A percentile compares a stretch with the other conserved stretches of the same genome.
These are phyloP conservation scores for Hemichromis elongatus DNA, from an alignment of 2,113 vertebrate genomes.

Conservation along the genomic window DNA sequence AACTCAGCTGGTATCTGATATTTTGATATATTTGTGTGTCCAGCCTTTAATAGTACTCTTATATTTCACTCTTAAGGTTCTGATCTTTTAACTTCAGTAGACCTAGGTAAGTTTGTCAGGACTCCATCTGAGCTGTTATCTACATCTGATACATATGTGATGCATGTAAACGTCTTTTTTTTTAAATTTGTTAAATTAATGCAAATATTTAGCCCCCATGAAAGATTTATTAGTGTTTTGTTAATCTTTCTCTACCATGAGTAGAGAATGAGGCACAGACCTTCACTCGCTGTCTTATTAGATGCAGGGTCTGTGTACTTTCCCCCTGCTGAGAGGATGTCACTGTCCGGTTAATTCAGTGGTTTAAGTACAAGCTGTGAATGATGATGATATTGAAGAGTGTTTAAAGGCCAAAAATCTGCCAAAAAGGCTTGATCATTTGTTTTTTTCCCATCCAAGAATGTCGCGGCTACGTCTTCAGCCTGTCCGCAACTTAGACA, in stretches of 20 bases:
- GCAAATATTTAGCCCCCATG: neutral
- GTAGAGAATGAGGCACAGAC: neutral
- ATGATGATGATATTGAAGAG: neutral
- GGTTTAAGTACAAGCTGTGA: neutral
- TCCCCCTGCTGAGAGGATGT: neutral
- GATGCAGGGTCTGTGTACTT: neutral
- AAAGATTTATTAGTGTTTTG: neutral
- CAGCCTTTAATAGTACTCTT: too few species aligned
- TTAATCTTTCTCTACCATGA: neutral
- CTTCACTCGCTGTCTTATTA: neutral
- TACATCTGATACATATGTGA: neutral
- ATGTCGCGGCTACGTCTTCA: too few species aligned
- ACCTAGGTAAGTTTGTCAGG: neutral
- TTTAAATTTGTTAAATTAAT: neutral
- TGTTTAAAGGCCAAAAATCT: neutral
- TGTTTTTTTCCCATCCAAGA: too few species aligned
- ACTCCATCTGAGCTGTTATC: neutral
- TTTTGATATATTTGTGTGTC: too few species aligned
- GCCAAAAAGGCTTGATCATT: neutral
- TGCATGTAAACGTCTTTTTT: neutral
- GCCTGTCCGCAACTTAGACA: too few species aligned
- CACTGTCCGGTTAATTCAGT: neutral
- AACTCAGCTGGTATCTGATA: too few species aligned
- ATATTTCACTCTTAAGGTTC: neutral
- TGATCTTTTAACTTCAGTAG: neutral